Percentiles rank a stretch among this genome's conserved stretches.
These are phyloP conservation scores for Lampris megalopsis DNA, from an alignment of 2,113 vertebrate species.

Conservation along the genomic window DNA sequence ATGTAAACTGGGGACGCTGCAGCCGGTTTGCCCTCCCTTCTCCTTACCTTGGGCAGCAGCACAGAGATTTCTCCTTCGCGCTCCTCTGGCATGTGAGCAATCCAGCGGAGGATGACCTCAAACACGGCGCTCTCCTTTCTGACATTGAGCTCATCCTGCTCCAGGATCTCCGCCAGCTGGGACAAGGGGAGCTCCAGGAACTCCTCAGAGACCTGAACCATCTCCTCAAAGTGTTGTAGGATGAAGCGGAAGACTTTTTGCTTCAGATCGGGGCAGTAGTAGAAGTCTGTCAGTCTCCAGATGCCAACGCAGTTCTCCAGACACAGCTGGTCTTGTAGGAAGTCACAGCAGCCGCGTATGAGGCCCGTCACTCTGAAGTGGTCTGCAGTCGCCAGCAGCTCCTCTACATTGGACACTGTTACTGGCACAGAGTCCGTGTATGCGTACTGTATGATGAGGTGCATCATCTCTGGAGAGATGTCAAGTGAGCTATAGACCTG, in stretches of 20 bases:
- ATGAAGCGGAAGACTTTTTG: constrained; percentile 81
- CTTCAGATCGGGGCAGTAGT: constrained; percentile 77
- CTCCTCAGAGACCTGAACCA: constrained; percentile 78
- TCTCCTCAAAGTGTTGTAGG: constrained; percentile 81
- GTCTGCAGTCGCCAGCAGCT: constrained; percentile 80
- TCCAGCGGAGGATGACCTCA: constrained; percentile 85
- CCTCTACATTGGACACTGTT: constrained; percentile 78
- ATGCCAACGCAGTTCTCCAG: constrained; percentile 85
- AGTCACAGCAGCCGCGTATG: constrained; percentile 79
- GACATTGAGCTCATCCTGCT: constrained; percentile 83
- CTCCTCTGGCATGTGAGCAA: constrained; percentile 69
- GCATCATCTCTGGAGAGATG: constrained; percentile 83
- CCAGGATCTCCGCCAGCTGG: constrained; percentile 81
- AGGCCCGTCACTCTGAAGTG: constrained; percentile 83
- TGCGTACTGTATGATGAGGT: constrained; percentile 83
- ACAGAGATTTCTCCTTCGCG: constrained; percentile 77
- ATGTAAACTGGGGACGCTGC: neutral
- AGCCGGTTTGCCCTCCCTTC: neutral
- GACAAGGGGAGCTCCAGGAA: constrained; percentile 79
- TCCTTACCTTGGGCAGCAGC: constrained; percentile 82
- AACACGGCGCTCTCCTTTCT: constrained; percentile 82
- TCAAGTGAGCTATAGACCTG: constrained; percentile 80
- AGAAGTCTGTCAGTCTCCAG: constrained; percentile 79
- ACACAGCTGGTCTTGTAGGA: constrained; percentile 82
- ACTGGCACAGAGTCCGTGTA: constrained; percentile 81